phyloP scores from a whole-genome alignment of 2,888 invertebrate genomes.

The Erynnis tages region DNA sequence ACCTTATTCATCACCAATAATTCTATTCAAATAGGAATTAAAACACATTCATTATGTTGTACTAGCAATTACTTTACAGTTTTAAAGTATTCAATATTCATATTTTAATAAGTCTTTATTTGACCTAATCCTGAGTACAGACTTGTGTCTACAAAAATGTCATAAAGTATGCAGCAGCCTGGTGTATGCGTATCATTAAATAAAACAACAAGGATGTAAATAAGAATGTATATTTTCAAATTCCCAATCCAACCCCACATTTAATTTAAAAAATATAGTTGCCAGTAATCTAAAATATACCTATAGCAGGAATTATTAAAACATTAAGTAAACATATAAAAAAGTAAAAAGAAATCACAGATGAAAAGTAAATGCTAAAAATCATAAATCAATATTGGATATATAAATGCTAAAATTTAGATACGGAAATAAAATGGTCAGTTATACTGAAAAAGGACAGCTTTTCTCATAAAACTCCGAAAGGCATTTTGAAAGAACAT shows the following conservation, averaged over 20 bases:
- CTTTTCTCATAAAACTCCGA: no score
- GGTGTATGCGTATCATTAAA: no score
- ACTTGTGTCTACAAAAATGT: no score
- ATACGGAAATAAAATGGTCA: neutral
- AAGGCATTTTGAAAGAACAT: no score
- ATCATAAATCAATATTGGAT: neutral
- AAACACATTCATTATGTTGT: no score
- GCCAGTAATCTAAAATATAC: conserved; percentile 15
- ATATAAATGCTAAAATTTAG: neutral
- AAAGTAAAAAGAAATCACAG: conserved; percentile 28
- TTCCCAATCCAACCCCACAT: conserved; percentile 4
- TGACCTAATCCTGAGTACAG: no score
- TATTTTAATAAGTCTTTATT: no score
- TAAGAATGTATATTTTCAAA: conserved; percentile 9
- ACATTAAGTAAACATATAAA: conserved; percentile 14
- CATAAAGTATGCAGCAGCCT: no score
- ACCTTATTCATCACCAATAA: neutral
- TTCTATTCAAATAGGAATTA: no score
- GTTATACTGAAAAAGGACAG: neutral
- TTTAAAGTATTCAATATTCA: no score
- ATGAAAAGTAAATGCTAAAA: conserved; percentile 23
- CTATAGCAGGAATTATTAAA: conserved; percentile 7
- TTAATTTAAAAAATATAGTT: conserved; percentile 3
- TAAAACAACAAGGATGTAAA: neutral
- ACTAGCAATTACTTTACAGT: no score